Evolutionary conservation across 1,140 invertebrate species (phyloP).

Genomic region (Drosophila bocki): DNA sequence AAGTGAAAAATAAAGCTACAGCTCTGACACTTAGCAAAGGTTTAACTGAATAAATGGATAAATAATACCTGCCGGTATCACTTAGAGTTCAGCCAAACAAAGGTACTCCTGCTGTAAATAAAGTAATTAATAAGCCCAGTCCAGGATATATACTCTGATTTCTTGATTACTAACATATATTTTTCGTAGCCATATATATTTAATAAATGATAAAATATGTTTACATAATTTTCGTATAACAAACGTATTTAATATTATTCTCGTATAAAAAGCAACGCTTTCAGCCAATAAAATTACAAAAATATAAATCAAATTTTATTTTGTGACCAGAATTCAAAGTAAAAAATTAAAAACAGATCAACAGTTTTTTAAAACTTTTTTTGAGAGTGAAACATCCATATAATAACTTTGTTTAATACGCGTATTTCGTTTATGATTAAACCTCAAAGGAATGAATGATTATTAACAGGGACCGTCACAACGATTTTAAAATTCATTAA

Average conservation of each 20-base stretch:
- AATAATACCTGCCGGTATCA: not conserved
- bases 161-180: not conserved
- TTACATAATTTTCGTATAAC: constrained; percentile 3
- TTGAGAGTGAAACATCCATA: not conserved
- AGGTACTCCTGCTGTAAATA: not conserved
- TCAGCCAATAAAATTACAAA: constrained; percentile 1
- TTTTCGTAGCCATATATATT: constrained; percentile 1
- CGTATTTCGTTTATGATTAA: not conserved
- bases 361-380: not conserved
- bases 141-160: not conserved
- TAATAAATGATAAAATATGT: constrained; percentile 9
- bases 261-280: constrained; percentile 1
- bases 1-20: not conserved
- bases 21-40: not conserved
- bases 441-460: constrained; percentile 4
- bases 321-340: constrained; percentile 27
- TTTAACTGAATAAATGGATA: not conserved
- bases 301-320: not conserved
- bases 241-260: constrained; percentile 1
- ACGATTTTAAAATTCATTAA: too few relatives aligned
- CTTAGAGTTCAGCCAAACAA: not conserved
- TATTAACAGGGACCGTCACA: not conserved
- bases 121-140: not conserved
- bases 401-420: not conserved
- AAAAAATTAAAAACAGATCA: not conserved